Conservation (phyloP, 2,113 vertebrate species). For the Sapayoa aenigma region DNA sequence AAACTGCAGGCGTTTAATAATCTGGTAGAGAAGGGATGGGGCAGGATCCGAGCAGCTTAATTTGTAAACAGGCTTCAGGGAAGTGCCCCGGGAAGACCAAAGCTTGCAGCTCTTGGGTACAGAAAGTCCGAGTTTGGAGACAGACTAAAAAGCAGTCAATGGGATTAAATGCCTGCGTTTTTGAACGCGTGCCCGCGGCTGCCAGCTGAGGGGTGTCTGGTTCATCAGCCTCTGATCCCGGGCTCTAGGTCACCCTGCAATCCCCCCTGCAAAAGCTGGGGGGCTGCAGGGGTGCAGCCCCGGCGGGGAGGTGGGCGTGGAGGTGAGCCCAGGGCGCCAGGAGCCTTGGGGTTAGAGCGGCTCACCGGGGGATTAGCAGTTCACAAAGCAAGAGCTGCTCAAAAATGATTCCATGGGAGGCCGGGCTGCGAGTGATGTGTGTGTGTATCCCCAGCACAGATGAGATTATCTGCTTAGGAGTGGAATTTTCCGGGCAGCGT, state of each 20-base stretch:
- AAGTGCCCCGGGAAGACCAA: background rate
- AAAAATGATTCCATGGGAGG: conserved; percentile 44
- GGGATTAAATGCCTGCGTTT: background rate
- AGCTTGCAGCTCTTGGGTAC: background rate
- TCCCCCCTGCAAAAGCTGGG: background rate
- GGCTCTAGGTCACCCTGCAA: background rate
- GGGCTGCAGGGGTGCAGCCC: background rate
- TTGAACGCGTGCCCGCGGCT: rapidly evolving
- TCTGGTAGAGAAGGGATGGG: background rate
- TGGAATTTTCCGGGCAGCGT: conserved; percentile 40
- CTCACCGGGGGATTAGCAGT: conserved; percentile 45
- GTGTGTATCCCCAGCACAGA: conserved; percentile 39
- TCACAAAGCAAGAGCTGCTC: conserved; percentile 22
- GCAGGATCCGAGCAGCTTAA: background rate
- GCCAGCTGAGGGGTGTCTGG: background rate
- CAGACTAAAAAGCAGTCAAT: background rate
- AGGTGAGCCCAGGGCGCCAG: background rate
- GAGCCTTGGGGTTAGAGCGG: background rate
- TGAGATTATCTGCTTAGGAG: conserved; percentile 64
- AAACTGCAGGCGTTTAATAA: background rate
- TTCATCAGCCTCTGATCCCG: background rate
- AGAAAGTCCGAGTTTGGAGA: background rate
- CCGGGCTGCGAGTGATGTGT: background rate
- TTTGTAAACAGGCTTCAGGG: background rate
- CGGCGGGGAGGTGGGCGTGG: rapidly evolving